These are phyloP conservation scores for Acanthococcus lagerstroemiae DNA, from an alignment of 2,888 invertebrate genomes.

Conservation along the genomic window DNA sequence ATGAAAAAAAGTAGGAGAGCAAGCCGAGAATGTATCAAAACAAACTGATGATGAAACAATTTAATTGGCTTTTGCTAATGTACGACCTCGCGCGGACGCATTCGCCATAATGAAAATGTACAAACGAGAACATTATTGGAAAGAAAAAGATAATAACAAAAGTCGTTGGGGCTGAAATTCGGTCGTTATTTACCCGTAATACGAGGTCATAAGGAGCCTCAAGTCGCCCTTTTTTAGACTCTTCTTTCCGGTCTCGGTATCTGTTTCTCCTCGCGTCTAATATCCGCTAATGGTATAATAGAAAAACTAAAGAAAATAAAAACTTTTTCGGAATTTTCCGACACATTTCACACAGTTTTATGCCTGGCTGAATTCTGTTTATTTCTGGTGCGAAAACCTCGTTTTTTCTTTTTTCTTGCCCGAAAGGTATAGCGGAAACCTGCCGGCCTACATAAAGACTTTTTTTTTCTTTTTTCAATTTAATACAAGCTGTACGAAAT, in stretches of 20 bases:
- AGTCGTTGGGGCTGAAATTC: constrained; percentile 23
- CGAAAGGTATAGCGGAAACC: too few species aligned
- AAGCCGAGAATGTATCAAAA: too few species aligned
- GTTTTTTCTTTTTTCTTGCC: too few species aligned
- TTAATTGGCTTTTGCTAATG: constrained; percentile 23
- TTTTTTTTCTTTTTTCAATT: too few species aligned
- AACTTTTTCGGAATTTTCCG: constrained; percentile 25
- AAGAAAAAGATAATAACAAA: constrained; percentile 27
- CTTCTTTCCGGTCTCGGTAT: not conserved
- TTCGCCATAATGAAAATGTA: constrained; percentile 19
- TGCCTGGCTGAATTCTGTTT: constrained; percentile 27
- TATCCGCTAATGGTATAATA: constrained; percentile 28
- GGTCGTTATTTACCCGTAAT: constrained; percentile 21
- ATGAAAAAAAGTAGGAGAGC: too few species aligned
- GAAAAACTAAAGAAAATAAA: constrained; percentile 26
- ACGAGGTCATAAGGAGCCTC: constrained; percentile 23
- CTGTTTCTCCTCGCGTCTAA: constrained; percentile 5
- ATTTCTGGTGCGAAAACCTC: too few species aligned
- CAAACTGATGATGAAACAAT: constrained; percentile 14
- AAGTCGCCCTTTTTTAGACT: constrained; percentile 8
- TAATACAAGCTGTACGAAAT: too few species aligned
- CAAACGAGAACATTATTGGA: constrained; percentile 28
- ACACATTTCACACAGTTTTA: constrained; percentile 28
- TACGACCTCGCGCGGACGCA: constrained; percentile 11
- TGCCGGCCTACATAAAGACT: too few species aligned